Conservation (phyloP, 2,888 invertebrate species). For the Linnaemya tessellans region DNA sequence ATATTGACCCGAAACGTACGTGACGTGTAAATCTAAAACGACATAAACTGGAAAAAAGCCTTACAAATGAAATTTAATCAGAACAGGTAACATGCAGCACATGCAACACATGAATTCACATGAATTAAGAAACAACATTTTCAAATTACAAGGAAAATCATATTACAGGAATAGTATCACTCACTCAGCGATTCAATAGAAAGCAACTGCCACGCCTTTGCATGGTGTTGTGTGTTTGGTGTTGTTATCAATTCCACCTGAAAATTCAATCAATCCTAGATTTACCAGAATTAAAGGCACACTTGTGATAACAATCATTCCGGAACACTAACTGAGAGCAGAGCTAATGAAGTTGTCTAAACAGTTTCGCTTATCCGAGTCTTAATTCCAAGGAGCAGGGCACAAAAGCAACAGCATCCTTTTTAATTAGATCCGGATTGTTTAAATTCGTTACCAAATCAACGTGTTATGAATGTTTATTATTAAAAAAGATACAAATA, state of each 20-base stretch:
- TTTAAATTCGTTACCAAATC: constrained; percentile 41
- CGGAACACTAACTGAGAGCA: constrained; percentile 41
- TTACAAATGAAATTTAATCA: constrained; percentile 51
- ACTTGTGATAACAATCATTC: constrained; percentile 47
- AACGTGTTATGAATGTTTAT: constrained; percentile 65
- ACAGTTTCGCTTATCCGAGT: constrained; percentile 16
- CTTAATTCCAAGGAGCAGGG: constrained; percentile 8
- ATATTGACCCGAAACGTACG: constrained; percentile 67
- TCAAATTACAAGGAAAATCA: constrained; percentile 49
- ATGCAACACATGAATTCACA: constrained; percentile 35
- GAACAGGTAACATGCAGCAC: constrained; percentile 37
- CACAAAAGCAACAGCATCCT: constrained; percentile 58
- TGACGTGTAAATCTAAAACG: constrained; percentile 58
- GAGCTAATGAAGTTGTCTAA: constrained; percentile 61
- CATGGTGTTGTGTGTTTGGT: not conserved
- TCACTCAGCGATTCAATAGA: no score
- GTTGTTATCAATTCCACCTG: constrained; percentile 7
- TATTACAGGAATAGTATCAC: constrained; percentile 16
- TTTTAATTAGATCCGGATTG: constrained; percentile 71
- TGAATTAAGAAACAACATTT: constrained; percentile 32
- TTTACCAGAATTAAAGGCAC: constrained; percentile 40
- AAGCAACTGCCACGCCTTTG: not conserved
- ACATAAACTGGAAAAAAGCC: constrained; percentile 33
- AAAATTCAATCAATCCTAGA: constrained; percentile 1
- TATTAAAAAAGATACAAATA: constrained; percentile 38